A percentile compares a stretch with the other conserved stretches of the same genome.
phyloP scores from a whole-genome alignment of 1,140 invertebrate species.

The Seison nebaliae region DNA sequence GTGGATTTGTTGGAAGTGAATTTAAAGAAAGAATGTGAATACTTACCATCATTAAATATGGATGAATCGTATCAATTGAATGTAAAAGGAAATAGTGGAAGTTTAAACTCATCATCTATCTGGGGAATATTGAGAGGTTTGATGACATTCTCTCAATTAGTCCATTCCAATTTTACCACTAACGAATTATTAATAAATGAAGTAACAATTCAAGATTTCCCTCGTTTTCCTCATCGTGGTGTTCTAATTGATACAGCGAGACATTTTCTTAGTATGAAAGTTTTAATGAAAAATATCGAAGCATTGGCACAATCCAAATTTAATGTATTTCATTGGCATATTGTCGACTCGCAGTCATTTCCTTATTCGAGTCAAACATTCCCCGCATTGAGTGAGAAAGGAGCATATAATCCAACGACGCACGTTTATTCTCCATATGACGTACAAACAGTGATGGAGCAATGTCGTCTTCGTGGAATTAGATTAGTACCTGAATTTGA shows the following conservation, averaged over 20 bases:
- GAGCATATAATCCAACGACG: constrained; percentile 24
- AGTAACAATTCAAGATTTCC: constrained; percentile 11
- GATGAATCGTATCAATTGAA: too few species aligned
- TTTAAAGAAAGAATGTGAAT: too few species aligned
- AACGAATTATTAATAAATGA: constrained; percentile 16
- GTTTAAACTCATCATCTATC: too few species aligned
- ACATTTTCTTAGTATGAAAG: constrained; percentile 39
- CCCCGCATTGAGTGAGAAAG: constrained; percentile 16
- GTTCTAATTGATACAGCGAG: constrained; percentile 52
- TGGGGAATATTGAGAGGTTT: constrained; percentile 11
- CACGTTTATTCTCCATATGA: constrained; percentile 43
- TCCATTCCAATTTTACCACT: neutral
- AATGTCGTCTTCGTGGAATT: constrained; percentile 51
- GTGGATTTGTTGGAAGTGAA: too few species aligned
- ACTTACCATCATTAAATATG: too few species aligned
- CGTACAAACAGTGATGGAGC: constrained; percentile 41
- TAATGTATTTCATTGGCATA: constrained; percentile 80
- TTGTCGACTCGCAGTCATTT: constrained; percentile 65
- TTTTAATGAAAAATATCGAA: constrained; percentile 15
- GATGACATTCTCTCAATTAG: constrained; percentile 11
- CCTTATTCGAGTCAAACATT: constrained; percentile 42
- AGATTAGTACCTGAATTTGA: constrained; percentile 37
- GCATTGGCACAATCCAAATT: constrained; percentile 60
- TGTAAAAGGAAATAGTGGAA: too few species aligned
- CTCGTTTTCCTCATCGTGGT: constrained; percentile 42